Base-by-base conservation (phyloP, 2,888 invertebrate genomes). In the Capitulum mitella region DNA sequence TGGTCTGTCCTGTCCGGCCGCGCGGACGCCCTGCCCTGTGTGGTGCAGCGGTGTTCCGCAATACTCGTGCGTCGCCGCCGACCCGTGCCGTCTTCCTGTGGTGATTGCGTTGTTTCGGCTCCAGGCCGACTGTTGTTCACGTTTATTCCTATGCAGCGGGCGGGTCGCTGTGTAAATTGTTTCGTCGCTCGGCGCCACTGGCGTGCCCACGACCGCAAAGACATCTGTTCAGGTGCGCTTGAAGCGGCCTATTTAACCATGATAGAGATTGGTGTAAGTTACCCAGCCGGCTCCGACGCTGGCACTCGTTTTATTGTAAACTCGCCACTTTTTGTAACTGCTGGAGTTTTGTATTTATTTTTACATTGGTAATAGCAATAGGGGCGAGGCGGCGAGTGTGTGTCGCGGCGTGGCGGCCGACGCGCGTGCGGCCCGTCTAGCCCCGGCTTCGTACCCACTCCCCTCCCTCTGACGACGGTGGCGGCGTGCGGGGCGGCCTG, bases 281-380 rank as follows among this genome's bases (percentile, higher is more conserved):
- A 43, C 43, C 43, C 43, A 12, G 6, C 43, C 5, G 43, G 43
- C 43, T 12, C 43, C 43, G 43, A 5, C 12, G 43, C 12, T 5
- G 43, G 43, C 6, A 43, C 43, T 5, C 43, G 58, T 22, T 58
- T 58, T 58, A 58, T 29, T 10, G 5, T 22, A 22, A 22, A 29
- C n/a, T 19, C 22, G 16, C 8, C 58, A 10, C n/a, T 12, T 29
- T 58, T 58, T 58, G 58, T 58, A 58, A 29, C 58, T 58, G 58
- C 29, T 19, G n/a, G 29, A 58, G n/a, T 58, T 58, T 58, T 58
- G 58, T 58, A 58, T 58, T 58, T 58, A 58, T 58, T 58, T 58
- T 58, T 58, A 58, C 58, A 58, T 58, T 29, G n/a, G n/a, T 29
- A 14, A 29, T 58, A 58, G 51, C 51, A 51, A 51, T 51, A 22